Base-by-base conservation (phyloP, 2,797 vertebrate genomes). In the Scarus forsteni region DNA sequence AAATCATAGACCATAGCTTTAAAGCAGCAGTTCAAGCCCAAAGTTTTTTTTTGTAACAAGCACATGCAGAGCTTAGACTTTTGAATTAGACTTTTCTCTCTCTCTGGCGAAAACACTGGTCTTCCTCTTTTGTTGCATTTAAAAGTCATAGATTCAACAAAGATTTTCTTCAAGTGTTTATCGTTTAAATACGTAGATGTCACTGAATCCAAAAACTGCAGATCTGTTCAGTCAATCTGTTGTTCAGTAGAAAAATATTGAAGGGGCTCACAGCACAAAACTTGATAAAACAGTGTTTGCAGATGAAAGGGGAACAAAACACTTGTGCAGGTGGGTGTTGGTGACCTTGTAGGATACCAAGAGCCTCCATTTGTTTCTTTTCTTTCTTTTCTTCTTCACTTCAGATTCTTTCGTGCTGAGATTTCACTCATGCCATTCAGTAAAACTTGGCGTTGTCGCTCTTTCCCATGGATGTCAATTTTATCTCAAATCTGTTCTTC, bases 261-360 rank as follows among this genome's bases (percentile, higher is more conserved):
- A 13, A 16, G 39, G 39, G 13, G 49, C 14, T 48, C n/a, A 16
- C 16, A 53, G 36, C 44, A 62, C 6, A 12, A 3, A 11, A 54
- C n/a, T 44, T 45, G 5, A 36, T 16, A 36, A 58, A 56, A 50
- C 18, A 61, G 8, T 14, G 52, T 42, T 11, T 48, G 14, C 1
- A 8, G 9, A 13, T 19, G 10, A 16, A 18, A 11, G 7, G 7
- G 3, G 40, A 54, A 8, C 9, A 46, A 27, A 14, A 53, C 15
- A n/a, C 1, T 46, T 53, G 34, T 60, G 45, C 49, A 49, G 16
- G 34, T 48, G 34, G 42, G 13, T 0, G 3, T 48, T 49, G 38
- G n/a, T 48, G 27, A 38, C 6, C 54, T 54, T 48, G 57, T 12
- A 62, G 16, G 16, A 65, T 45, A 12, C 12, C 61, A 19, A 34